Evolutionary conservation across 2,113 vertebrate species (phyloP).

Genomic region (Rhegmatorhina hoffmannsi): DNA sequence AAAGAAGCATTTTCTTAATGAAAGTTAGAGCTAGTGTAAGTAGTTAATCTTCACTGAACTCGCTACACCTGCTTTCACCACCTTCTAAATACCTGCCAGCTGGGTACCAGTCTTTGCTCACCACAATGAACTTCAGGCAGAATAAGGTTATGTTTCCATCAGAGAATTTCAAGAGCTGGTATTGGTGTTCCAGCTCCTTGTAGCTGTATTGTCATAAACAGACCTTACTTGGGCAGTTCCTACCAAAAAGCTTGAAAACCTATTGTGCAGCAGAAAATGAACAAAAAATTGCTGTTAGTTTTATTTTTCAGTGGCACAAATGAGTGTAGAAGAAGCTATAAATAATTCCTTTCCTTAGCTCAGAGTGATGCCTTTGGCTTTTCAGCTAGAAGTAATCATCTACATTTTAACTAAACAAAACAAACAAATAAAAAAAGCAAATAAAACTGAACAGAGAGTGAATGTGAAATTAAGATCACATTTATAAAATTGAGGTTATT

Average conservation of each 20-base stretch:
- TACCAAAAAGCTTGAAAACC: fast-evolving
- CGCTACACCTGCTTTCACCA: not conserved
- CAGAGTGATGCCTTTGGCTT: not conserved
- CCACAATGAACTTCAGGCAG: not conserved
- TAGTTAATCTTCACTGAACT: not conserved
- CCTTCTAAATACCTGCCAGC: not conserved
- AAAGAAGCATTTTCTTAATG: not conserved
- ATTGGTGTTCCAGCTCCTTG: not conserved
- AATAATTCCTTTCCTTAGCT: not conserved
- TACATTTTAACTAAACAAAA: not conserved
- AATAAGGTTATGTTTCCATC: not conserved
- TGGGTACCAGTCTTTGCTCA: not conserved
- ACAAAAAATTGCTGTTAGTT: not conserved
- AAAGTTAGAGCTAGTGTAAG: not conserved
- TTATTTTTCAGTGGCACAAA: not conserved
- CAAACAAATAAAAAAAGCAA: fast-evolving
- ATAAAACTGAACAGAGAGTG: not conserved
- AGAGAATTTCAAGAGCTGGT: not conserved
- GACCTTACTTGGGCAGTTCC: not conserved
- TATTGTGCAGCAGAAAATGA: not conserved
- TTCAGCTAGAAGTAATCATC: not conserved
- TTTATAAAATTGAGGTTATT: not conserved
- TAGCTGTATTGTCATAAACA: not conserved
- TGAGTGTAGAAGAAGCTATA: not conserved
- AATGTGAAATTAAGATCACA: not conserved